Percentiles rank a stretch among this genome's conserved stretches.
phyloP scores from a whole-genome alignment of 2,113 vertebrate genomes.

The Zosterops hypoxanthus region DNA sequence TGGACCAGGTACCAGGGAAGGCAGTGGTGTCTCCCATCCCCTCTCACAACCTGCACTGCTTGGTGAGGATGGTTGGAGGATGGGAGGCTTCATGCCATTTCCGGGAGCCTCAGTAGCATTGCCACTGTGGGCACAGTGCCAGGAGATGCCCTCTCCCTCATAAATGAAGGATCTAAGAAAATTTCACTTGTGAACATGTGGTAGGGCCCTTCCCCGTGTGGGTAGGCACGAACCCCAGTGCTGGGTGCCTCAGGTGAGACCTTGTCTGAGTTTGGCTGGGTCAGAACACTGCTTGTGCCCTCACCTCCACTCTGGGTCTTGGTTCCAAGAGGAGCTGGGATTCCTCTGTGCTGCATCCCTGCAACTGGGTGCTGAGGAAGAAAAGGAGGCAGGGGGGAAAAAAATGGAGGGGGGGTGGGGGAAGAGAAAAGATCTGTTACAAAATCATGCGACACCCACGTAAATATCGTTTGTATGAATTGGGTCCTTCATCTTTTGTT shows the following conservation, averaged over 20 bases:
- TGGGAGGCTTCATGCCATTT: neutral
- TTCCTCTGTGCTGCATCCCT: neutral
- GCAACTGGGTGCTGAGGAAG: neutral
- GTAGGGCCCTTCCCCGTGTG: neutral
- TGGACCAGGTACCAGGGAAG: neutral
- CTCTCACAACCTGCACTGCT: neutral
- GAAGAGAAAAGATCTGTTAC: conserved; percentile 13
- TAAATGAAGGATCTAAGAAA: conserved; percentile 56
- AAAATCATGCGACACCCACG: conserved; percentile 32
- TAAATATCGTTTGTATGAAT: conserved; percentile 71
- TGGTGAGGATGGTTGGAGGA: neutral
- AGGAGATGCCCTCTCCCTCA: conserved; percentile 54
- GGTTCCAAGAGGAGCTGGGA: neutral
- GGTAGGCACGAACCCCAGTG: neutral
- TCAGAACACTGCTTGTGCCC: rapidly evolving
- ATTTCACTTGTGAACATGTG: neutral
- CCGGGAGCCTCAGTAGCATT: neutral
- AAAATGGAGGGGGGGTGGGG: rapidly evolving
- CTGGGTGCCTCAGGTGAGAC: neutral
- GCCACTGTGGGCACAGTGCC: neutral
- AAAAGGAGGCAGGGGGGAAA: neutral
- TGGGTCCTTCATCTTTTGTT: conserved; percentile 77
- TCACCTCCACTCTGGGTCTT: neutral
- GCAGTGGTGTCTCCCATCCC: neutral
- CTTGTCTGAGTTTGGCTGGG: neutral